A percentile compares a stretch with the other conserved stretches of the same genome.
phyloP scores from a whole-genome alignment of 30 jellyfish, hydroid and myxozoan genomes.

The Pseudorhiza aurosa region DNA sequence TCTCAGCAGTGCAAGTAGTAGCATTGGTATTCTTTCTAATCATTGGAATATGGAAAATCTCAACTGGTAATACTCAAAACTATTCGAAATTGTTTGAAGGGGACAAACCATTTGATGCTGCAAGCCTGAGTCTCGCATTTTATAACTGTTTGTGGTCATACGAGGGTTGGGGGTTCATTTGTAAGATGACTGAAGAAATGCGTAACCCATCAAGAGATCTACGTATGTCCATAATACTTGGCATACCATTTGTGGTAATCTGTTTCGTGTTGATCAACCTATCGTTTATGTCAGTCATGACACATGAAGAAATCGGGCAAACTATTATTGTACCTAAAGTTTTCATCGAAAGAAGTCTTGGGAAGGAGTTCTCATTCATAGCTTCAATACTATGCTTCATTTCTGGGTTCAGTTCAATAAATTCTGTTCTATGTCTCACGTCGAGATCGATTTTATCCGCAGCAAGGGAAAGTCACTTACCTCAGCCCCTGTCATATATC shows the following conservation, averaged over 20 bases:
- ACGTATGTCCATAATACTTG: slow-evolving; percentile 17
- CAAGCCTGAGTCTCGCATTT: slow-evolving; percentile 36
- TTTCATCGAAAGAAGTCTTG: slow-evolving; percentile 18
- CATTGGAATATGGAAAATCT: slow-evolving; percentile 35
- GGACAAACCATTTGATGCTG: neutral
- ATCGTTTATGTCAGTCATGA: slow-evolving; percentile 26
- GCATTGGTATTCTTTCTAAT: slow-evolving; percentile 9
- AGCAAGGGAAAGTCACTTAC: slow-evolving; percentile 53
- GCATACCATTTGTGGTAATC: slow-evolving; percentile 20
- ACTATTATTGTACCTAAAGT: slow-evolving; percentile 22
- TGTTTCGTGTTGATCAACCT: slow-evolving; percentile 17
- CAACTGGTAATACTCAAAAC: slow-evolving; percentile 15
- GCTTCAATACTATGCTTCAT: slow-evolving; percentile 1
- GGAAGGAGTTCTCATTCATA: slow-evolving; percentile 13
- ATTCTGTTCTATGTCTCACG: slow-evolving; percentile 8
- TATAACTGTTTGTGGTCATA: slow-evolving; percentile 30
- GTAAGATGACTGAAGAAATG: slow-evolving; percentile 38
- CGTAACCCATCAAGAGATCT: slow-evolving; percentile 31
- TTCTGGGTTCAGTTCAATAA: slow-evolving; percentile 27
- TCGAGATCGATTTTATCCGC: slow-evolving; percentile 41
- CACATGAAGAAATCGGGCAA: slow-evolving; percentile 35
- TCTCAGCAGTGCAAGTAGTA: slow-evolving; percentile 9
- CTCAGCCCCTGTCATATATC: slow-evolving; percentile 40
- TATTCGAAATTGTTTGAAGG: neutral
- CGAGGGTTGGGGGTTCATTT: slow-evolving; percentile 57